A percentile compares a stretch with the other conserved stretches of the same genome.
Conservation (phyloP, 53 echinoderm and acorn worm species). For the Holothuria scabra region DNA sequence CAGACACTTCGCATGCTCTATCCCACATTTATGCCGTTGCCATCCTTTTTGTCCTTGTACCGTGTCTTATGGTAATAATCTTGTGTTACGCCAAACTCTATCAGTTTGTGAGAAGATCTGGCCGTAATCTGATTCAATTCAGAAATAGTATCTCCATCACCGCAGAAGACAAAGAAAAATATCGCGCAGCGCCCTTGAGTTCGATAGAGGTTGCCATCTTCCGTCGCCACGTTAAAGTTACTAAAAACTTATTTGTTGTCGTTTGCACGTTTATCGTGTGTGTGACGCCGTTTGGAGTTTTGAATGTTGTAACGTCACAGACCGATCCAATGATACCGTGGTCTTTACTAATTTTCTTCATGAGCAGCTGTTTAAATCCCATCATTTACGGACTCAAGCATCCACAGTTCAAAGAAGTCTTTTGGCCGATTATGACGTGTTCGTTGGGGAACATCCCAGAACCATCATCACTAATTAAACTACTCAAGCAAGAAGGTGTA, state of each 20-base stretch:
- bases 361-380: conserved; percentile 24
- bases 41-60: not conserved
- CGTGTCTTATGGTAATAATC: conserved; percentile 11
- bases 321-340: not conserved
- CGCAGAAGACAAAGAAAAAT: not conserved
- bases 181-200: not conserved
- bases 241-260: conserved; percentile 54
- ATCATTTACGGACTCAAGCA: conserved; percentile 34
- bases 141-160: not conserved
- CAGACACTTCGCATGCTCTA: conserved; percentile 26
- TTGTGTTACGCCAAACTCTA: conserved; percentile 9
- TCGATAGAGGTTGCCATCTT: not conserved
- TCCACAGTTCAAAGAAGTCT: conserved; percentile 30
- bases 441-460: conserved; percentile 20
- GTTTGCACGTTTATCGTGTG: conserved; percentile 50
- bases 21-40: conserved; percentile 13
- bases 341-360: not conserved
- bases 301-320: not conserved
- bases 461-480: not conserved
- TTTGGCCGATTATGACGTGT: not conserved
- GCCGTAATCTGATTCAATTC: not conserved
- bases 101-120: not conserved
- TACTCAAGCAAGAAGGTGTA: too few relatives aligned
- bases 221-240: conserved; percentile 27
- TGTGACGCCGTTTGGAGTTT: conserved; percentile 45